phyloP scores from a whole-genome alignment of 2,888 invertebrate species.

The Phortica okadai region DNA sequence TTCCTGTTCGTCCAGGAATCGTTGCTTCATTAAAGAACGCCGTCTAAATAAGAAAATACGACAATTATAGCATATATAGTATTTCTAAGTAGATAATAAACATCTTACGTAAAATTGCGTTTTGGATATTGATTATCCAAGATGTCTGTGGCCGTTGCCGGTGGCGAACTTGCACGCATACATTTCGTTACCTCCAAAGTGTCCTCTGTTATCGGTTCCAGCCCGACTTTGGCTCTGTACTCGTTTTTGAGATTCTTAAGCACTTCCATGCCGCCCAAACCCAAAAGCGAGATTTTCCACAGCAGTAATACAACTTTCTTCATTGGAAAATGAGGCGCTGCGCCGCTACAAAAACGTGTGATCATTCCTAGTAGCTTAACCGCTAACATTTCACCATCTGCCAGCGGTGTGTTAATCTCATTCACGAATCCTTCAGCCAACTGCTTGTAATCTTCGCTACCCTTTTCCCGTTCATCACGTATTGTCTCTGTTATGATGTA shows the following conservation, averaged over 20 bases:
- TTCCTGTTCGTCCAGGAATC: slow-evolving; percentile 89
- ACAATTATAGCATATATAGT: not conserved
- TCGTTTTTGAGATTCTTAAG: slow-evolving; percentile 86
- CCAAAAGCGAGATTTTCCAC: slow-evolving; percentile 96
- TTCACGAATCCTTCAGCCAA: slow-evolving; percentile 79
- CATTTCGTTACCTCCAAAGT: slow-evolving; percentile 94
- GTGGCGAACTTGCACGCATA: slow-evolving; percentile 97
- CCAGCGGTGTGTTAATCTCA: slow-evolving; percentile 79
- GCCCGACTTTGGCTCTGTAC: slow-evolving; percentile 82
- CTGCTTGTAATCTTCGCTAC: slow-evolving; percentile 76
- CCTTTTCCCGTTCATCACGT: slow-evolving; percentile 81
- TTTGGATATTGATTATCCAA: slow-evolving; percentile 90
- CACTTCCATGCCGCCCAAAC: slow-evolving; percentile 92
- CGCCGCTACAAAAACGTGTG: slow-evolving; percentile 95
- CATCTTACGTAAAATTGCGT: slow-evolving; percentile 82
- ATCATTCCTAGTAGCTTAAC: slow-evolving; percentile 97
- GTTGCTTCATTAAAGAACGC: slow-evolving; percentile 91
- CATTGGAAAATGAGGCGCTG: slow-evolving; percentile 98
- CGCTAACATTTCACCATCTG: slow-evolving; percentile 88
- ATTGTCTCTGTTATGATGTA: slow-evolving; percentile 97
- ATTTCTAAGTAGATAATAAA: not conserved
- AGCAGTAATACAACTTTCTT: slow-evolving; percentile 95
- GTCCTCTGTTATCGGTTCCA: slow-evolving; percentile 91
- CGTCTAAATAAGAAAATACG: slow-evolving; percentile 40
- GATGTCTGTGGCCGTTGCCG: slow-evolving; percentile 93